Base-by-base conservation (phyloP, 2,888 invertebrate genomes). In the Seira musarum region DNA sequence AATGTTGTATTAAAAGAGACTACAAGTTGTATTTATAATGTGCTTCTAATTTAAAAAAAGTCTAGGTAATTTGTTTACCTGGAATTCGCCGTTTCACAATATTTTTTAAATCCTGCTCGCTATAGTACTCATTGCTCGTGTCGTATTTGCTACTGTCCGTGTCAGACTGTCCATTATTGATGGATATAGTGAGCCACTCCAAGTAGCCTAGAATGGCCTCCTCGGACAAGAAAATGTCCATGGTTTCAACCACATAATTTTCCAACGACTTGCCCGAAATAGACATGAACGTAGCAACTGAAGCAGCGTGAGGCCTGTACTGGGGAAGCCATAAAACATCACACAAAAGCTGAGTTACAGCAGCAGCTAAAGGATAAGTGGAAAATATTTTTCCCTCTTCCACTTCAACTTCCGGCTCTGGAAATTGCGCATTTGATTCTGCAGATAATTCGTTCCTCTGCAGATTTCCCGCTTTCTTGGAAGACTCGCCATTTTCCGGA, bases 201-300 rank as follows among this genome's bases (percentile, higher is more conserved):
- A 85, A 74, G 69, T 84, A 84, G 15, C 83, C 84, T 15, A 85
- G 46, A 63, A 85, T 72, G 6, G 85, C 84, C 35, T 85, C 86
- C 46, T 84, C 83, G 0, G 84, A 86, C 35, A 86, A 63, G 40
- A 86, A 81, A 8, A 84, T 66, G 46, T 85, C 85, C 53, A 86
- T 73, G 1, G 80, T 78, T 71, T 86, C 86, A 30, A 85, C 82
- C 19, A 85, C 80, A 70, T 86, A 86, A 40, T 85, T 85, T 80
- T 86, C 86, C 57, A 86, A 79, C 5, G 86, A 85, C 71, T 85
- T 85, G 10, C 86, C 86, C 77, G 85, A 85, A 22, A 86, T 84
- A 57, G 85, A 83, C 82, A 86, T 82, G 76, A 86, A 85, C 13
- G 86, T 84, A 1, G 84, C 80, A 5, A 86, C 83, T 10, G 86